A percentile compares a stretch with the other conserved stretches of the same genome.
These are phyloP conservation scores for Corythoichthys intestinalis DNA, from an alignment of 2,113 vertebrate genomes.

Conservation along the genomic window DNA sequence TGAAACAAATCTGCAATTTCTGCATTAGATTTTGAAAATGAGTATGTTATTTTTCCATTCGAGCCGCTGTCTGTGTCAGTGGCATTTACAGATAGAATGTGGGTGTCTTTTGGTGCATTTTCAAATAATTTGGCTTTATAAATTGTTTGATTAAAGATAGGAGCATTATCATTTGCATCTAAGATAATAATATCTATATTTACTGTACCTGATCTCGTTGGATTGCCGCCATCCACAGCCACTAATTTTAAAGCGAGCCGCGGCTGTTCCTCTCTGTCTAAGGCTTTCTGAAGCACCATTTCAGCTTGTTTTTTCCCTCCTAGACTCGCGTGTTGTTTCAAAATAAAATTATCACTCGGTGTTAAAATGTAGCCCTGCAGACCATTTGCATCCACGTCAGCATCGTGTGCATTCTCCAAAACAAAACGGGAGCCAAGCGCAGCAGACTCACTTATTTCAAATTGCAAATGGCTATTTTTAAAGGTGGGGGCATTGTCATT, in stretches of 20 bases:
- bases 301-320: constrained; percentile 36
- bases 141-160: constrained; percentile 40
- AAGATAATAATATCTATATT: constrained; percentile 46
- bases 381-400: constrained; percentile 23
- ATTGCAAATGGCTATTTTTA: background rate
- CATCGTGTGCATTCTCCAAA: constrained; percentile 45
- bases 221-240: constrained; percentile 55
- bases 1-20: constrained; percentile 14
- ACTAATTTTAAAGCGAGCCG: constrained; percentile 42
- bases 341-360: constrained; percentile 45
- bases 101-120: background rate
- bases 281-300: constrained; percentile 53
- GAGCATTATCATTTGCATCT: constrained; percentile 44
- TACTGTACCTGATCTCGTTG: constrained; percentile 53
- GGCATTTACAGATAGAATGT: constrained; percentile 43
- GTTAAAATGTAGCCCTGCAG: constrained; percentile 41
- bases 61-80: constrained; percentile 48
- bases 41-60: constrained; percentile 63
- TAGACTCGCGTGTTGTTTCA: constrained; percentile 38
- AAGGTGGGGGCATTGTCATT: constrained; percentile 58
- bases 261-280: constrained; percentile 60
- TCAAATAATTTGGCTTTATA: constrained; percentile 42
- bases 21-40: constrained; percentile 34
- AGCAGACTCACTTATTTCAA: constrained; percentile 56
- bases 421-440: constrained; percentile 24